Percentiles rank a stretch among this genome's conserved stretches.
Evolutionary conservation across 2,888 invertebrate genomes (phyloP).

Genomic region (Catocala nupta): DNA sequence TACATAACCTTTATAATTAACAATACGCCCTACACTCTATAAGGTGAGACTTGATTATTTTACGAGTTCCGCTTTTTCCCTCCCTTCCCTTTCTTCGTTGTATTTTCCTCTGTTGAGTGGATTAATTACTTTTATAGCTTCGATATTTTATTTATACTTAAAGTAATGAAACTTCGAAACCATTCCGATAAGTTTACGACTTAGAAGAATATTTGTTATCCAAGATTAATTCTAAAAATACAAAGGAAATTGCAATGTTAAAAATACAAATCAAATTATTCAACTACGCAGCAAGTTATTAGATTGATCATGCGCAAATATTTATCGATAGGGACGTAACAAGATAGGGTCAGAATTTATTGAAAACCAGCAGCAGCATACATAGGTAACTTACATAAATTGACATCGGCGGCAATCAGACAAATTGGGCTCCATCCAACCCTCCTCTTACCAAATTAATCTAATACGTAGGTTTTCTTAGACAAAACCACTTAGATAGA

Average conservation of each 20-base stretch:
- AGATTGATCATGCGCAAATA: slow-evolving; percentile 86
- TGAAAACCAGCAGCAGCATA: slow-evolving; percentile 76
- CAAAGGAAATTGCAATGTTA: slow-evolving; percentile 29
- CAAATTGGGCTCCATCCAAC: slow-evolving; percentile 86
- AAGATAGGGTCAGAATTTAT: slow-evolving; percentile 85
- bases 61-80: slow-evolving; percentile 54
- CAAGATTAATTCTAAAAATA: slow-evolving; percentile 22
- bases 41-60: slow-evolving; percentile 59
- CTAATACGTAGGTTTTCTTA: slow-evolving; percentile 85
- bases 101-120: slow-evolving; percentile 40
- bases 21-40: slow-evolving; percentile 54
- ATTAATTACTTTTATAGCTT: slow-evolving; percentile 52
- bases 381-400: slow-evolving; percentile 81
- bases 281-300: slow-evolving; percentile 76
- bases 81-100: slow-evolving; percentile 39
- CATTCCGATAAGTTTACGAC: slow-evolving; percentile 16
- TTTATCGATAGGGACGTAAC: slow-evolving; percentile 84
- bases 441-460: slow-evolving; percentile 84
- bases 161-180: slow-evolving; percentile 33
- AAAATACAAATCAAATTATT: slow-evolving; percentile 57
- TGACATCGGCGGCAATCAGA: slow-evolving; percentile 86
- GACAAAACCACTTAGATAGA: slow-evolving; percentile 77
- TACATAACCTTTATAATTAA: slow-evolving; percentile 83
- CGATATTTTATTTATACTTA: slow-evolving; percentile 37
- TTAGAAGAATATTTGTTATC: slow-evolving; percentile 12